These are phyloP conservation scores for Hartigia nigra DNA, from an alignment of 2,888 invertebrate species.

Conservation along the genomic window DNA sequence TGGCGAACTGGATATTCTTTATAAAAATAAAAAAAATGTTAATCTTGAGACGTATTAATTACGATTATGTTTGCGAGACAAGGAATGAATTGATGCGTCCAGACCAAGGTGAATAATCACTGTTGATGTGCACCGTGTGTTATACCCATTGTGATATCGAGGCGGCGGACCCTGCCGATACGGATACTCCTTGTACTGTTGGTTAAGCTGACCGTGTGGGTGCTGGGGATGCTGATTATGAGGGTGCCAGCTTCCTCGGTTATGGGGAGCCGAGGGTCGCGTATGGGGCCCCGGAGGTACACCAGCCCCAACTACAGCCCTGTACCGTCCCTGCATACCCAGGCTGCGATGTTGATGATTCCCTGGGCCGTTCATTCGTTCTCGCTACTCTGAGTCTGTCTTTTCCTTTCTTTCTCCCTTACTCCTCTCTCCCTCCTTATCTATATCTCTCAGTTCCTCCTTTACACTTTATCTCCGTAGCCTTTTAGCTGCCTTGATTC, in stretches of 20 bases:
- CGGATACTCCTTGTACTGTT: conserved; percentile 58
- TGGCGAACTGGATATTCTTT: background rate
- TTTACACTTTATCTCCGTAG: background rate
- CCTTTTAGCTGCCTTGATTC: background rate
- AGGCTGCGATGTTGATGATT: conserved; percentile 55
- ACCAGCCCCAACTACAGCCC: conserved; percentile 42
- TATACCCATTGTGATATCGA: conserved; percentile 57
- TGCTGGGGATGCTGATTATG: conserved; percentile 48
- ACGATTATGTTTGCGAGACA: background rate
- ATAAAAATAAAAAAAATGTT: background rate
- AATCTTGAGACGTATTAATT: background rate
- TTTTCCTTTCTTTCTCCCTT: background rate
- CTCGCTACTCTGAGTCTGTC: conserved; percentile 5
- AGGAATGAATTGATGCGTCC: conserved; percentile 3
- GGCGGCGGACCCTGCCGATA: conserved; percentile 54
- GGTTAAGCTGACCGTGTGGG: conserved; percentile 41
- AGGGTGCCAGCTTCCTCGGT: conserved; percentile 49
- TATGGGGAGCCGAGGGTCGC: conserved; percentile 43
- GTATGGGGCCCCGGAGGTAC: conserved; percentile 44
- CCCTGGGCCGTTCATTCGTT: conserved; percentile 42
- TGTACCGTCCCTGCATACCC: conserved; percentile 55
- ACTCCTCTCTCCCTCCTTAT: background rate
- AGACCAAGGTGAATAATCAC: conserved; percentile 12
- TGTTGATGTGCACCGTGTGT: background rate
- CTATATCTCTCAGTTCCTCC: background rate